Conservation (phyloP, 2,113 vertebrate genomes). For the Uropsilus gracilis region DNA sequence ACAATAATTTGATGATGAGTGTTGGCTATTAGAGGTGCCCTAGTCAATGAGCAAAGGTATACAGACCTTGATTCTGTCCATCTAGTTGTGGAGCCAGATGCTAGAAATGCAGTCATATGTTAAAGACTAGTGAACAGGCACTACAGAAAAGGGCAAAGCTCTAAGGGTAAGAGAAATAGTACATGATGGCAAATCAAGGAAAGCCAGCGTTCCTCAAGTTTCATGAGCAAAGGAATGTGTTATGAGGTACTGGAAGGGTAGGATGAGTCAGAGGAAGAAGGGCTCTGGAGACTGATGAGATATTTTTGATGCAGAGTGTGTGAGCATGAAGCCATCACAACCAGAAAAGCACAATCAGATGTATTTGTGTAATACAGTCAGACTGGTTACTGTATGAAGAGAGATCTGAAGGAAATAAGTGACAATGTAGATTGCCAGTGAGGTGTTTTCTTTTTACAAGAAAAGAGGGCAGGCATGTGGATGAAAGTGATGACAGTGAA, state of each 20-base stretch:
- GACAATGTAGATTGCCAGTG: background rate
- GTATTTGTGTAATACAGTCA: background rate
- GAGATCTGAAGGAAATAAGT: background rate
- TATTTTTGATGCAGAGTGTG: background rate
- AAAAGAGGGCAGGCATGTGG: background rate
- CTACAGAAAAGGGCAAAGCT: background rate
- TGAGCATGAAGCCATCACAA: background rate
- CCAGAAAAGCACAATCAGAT: background rate
- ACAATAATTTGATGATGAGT: background rate
- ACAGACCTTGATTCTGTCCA: background rate
- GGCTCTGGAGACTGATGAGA: background rate
- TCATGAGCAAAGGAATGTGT: background rate
- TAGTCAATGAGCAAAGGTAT: background rate
- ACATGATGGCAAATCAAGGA: background rate
- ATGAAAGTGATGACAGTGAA: background rate
- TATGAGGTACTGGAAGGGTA: background rate
- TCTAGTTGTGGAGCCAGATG: background rate
- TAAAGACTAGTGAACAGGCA: background rate
- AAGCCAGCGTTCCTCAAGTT: background rate
- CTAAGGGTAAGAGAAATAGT: background rate
- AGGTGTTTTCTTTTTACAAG: no score
- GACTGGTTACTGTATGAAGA: background rate
- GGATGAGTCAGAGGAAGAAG: background rate
- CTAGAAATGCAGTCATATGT: background rate
- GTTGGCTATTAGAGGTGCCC: background rate